These are phyloP conservation scores for Falco concolor DNA, from an alignment of 2,797 vertebrate genomes.

Conservation along the genomic window DNA sequence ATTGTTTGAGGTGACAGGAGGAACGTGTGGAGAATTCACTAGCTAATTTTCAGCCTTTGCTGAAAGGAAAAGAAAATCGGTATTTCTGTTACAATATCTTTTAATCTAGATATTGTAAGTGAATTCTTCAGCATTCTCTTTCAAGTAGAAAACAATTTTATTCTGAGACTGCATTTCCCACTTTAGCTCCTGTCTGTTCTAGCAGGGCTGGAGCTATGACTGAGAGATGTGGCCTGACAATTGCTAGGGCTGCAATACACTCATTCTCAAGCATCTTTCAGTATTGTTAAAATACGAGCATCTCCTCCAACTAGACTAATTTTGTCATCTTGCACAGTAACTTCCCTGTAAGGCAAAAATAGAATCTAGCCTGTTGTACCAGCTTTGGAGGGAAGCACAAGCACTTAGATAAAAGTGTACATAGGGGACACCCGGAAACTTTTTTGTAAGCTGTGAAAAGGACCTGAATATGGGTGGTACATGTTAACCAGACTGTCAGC, in stretches of 20 bases:
- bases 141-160: slow-evolving; percentile 23
- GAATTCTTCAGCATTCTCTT: neutral
- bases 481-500: neutral
- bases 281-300: neutral
- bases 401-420: neutral
- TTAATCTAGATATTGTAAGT: neutral
- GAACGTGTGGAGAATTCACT: neutral
- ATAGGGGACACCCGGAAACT: neutral
- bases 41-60: neutral
- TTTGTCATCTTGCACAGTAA: neutral
- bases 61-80: neutral
- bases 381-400: neutral
- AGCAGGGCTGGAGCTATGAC: neutral
- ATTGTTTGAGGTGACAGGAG: neutral
- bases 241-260: neutral
- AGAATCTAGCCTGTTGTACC: neutral
- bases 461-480: neutral
- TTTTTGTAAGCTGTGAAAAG: neutral
- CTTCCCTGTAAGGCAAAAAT: slow-evolving; percentile 7
- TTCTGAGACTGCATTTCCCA: slow-evolving; percentile 4
- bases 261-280: slow-evolving; percentile 1
- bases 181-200: slow-evolving; percentile 38
- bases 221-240: slow-evolving; percentile 44
- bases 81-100: neutral
- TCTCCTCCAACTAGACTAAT: neutral